These are phyloP conservation scores for Lindbergichthys nudifrons DNA, from an alignment of 2,797 vertebrate species.

Conservation along the genomic window DNA sequence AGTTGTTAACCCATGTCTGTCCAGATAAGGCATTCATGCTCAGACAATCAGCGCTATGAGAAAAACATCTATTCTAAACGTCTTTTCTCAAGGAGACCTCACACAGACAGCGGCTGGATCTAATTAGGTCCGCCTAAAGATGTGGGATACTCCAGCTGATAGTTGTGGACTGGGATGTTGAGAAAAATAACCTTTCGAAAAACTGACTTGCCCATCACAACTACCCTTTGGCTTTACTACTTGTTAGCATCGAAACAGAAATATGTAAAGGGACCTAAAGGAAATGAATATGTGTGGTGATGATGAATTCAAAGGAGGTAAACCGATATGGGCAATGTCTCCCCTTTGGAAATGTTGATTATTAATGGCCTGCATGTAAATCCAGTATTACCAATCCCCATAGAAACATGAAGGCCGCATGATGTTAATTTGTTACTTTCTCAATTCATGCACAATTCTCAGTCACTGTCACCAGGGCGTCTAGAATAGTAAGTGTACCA, in stretches of 20 bases:
- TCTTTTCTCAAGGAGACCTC: constrained; percentile 22
- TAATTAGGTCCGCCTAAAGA: constrained; percentile 43
- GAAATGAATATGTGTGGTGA: neutral
- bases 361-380: constrained; percentile 6
- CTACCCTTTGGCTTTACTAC: neutral
- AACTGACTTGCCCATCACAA: constrained; percentile 18
- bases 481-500: constrained; percentile 32
- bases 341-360: neutral
- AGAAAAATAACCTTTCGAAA: constrained; percentile 38
- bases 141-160: constrained; percentile 27
- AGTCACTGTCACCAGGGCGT: constrained; percentile 28
- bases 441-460: constrained; percentile 28
- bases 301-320: neutral
- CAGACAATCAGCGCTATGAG: constrained; percentile 50
- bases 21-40: constrained; percentile 65
- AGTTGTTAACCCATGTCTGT: constrained; percentile 76
- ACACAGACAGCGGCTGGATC: constrained; percentile 39
- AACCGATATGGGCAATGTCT: neutral
- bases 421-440: constrained; percentile 25
- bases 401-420: constrained; percentile 30
- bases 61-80: constrained; percentile 50
- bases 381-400: constrained; percentile 14
- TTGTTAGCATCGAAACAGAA: constrained; percentile 13
- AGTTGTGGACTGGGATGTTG: neutral
- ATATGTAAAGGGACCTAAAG: neutral